Conservation (phyloP, 2,888 invertebrate genomes). For the Timema cristinae region DNA sequence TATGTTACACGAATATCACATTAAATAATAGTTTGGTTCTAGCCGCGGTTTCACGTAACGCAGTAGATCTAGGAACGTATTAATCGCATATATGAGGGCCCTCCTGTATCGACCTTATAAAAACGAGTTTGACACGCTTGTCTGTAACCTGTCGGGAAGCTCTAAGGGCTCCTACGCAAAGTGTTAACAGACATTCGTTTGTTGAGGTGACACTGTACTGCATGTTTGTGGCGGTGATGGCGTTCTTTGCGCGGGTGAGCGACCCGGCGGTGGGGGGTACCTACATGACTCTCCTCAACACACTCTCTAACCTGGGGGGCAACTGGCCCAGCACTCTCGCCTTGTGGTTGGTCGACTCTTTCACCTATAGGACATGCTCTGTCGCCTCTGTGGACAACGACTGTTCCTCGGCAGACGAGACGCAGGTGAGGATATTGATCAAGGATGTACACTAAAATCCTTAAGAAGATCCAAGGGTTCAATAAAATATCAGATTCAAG, state of each 20-base stretch:
- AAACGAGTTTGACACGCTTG: too few species aligned
- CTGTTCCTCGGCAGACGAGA: slow-evolving; percentile 59
- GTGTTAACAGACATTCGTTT: too few species aligned
- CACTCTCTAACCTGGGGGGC: slow-evolving; percentile 92
- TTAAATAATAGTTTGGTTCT: too few species aligned
- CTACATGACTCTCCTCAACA: slow-evolving; percentile 98
- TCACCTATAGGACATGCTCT: slow-evolving; percentile 74
- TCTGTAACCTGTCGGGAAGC: too few species aligned
- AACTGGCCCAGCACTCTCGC: slow-evolving; percentile 95
- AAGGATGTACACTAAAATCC: not conserved
- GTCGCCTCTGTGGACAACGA: slow-evolving; percentile 43
- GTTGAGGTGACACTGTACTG: slow-evolving; percentile 82
- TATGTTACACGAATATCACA: too few species aligned
- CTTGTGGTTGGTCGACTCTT: slow-evolving; percentile 84
- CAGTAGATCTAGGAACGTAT: too few species aligned
- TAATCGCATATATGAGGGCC: too few species aligned
- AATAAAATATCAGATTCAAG: too few species aligned
- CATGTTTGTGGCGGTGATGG: slow-evolving; percentile 98
- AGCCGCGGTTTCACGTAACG: too few species aligned
- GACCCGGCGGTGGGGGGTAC: slow-evolving; percentile 97
- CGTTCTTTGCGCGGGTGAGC: slow-evolving; percentile 95
- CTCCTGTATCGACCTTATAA: too few species aligned
- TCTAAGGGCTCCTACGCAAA: too few species aligned
- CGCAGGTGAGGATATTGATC: slow-evolving; percentile 53
- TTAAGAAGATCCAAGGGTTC: too few species aligned